These are phyloP conservation scores for Uria lomvia DNA, from an alignment of 2,113 vertebrate species.

Conservation along the genomic window DNA sequence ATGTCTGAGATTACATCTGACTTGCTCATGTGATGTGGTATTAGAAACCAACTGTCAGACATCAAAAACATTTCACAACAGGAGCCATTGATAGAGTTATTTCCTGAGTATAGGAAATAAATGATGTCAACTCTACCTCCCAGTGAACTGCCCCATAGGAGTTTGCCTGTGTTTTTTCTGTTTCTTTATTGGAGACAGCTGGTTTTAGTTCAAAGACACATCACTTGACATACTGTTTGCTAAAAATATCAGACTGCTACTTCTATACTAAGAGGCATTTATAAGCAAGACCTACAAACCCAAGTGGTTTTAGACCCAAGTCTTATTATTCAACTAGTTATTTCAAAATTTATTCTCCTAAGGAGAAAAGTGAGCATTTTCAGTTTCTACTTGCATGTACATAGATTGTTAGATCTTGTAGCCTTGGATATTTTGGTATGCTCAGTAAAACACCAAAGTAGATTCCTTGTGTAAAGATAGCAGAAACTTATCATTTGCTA, in stretches of 20 bases:
- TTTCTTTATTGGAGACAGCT: neutral
- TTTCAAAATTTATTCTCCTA: neutral
- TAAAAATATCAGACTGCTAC: neutral
- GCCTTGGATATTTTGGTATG: neutral
- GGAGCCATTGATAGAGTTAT: conserved; percentile 59
- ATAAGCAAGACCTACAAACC: neutral
- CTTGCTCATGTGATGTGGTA: conserved; percentile 59
- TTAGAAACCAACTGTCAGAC: conserved; percentile 67
- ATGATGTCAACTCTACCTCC: conserved; percentile 49
- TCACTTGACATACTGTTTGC: conserved; percentile 15
- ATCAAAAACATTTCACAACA: conserved; percentile 72
- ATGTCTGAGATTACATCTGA: conserved; percentile 55
- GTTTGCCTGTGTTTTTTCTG: neutral
- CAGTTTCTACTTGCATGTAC: neutral
- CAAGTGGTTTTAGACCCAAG: neutral
- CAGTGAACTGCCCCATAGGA: conserved; percentile 4
- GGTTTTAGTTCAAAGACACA: conserved; percentile 40
- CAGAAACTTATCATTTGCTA: neutral
- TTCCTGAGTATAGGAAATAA: conserved; percentile 61
- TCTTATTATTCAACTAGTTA: neutral
- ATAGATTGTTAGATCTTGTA: neutral
- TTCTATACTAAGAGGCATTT: conserved; percentile 6
- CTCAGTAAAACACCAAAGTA: neutral
- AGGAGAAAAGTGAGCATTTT: neutral
- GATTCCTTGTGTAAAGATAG: neutral